phyloP scores from a whole-genome alignment of 2,113 vertebrate species.

The Pandion haliaetus region DNA sequence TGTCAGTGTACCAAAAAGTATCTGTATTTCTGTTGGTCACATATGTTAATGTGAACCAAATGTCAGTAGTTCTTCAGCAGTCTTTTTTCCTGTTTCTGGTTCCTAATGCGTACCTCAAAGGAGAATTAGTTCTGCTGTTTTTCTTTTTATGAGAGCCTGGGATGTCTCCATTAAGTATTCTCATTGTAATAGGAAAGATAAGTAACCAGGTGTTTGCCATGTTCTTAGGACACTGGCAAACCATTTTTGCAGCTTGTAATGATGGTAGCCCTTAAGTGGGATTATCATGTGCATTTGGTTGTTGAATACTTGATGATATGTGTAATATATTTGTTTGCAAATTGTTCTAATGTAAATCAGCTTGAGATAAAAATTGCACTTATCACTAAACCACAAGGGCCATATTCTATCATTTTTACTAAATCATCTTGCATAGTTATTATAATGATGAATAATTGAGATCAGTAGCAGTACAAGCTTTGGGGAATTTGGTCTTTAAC shows the following conservation, averaged over 20 bases:
- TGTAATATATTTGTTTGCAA: not conserved
- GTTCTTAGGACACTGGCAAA: not conserved
- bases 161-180: not conserved
- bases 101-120: not conserved
- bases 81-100: not conserved
- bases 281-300: not conserved
- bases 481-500: not conserved
- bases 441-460: not conserved
- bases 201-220: not conserved
- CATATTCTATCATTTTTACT: not conserved
- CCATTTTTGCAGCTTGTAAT: not conserved
- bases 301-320: not conserved
- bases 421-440: not conserved
- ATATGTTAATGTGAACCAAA: not conserved
- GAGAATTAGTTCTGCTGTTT: not conserved
- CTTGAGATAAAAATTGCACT: not conserved
- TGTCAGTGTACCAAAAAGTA: not conserved
- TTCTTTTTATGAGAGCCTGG: not conserved
- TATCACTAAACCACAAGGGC: not conserved
- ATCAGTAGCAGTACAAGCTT: not conserved
- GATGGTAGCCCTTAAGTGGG: not conserved
- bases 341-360: not conserved
- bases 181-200: not conserved
- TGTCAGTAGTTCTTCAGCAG: not conserved
- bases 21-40: not conserved